Evolutionary conservation across 2,888 invertebrate genomes (phyloP).

Genomic region (Saturnia japonica): DNA sequence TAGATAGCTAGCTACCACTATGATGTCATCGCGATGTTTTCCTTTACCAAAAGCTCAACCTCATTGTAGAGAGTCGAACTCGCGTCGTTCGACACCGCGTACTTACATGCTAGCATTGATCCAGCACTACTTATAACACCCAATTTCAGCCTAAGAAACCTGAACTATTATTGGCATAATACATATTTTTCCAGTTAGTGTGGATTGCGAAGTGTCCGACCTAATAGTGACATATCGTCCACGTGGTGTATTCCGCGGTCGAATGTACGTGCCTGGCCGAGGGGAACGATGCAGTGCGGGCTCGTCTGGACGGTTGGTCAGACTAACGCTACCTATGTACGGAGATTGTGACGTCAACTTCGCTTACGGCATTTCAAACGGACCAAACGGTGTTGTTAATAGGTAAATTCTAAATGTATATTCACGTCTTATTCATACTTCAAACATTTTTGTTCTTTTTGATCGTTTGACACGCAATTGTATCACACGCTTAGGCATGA

Average conservation of each 20-base stretch:
- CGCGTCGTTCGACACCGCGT: no score
- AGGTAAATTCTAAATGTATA: slow-evolving; percentile 54
- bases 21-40: no score
- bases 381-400: slow-evolving; percentile 71
- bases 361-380: slow-evolving; percentile 74
- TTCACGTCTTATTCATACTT: not conserved
- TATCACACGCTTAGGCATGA: no score
- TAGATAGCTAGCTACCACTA: no score
- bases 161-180: not conserved
- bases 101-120: no score
- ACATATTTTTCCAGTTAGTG: slow-evolving; percentile 83
- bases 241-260: slow-evolving; percentile 84
- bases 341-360: slow-evolving; percentile 82
- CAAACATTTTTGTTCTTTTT: no score
- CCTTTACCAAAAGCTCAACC: no score
- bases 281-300: slow-evolving; percentile 86
- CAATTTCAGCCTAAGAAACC: not conserved
- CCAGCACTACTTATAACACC: not conserved
- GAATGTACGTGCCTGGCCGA: slow-evolving; percentile 90
- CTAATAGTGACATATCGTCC: slow-evolving; percentile 86
- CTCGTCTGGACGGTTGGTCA: slow-evolving; percentile 68
- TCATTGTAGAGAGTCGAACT: no score
- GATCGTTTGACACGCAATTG: no score
- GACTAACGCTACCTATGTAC: slow-evolving; percentile 82
- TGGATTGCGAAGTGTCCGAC: slow-evolving; percentile 87